Conservation (phyloP, 2,113 vertebrate species). For the Sarotherodon lohbergeri region DNA sequence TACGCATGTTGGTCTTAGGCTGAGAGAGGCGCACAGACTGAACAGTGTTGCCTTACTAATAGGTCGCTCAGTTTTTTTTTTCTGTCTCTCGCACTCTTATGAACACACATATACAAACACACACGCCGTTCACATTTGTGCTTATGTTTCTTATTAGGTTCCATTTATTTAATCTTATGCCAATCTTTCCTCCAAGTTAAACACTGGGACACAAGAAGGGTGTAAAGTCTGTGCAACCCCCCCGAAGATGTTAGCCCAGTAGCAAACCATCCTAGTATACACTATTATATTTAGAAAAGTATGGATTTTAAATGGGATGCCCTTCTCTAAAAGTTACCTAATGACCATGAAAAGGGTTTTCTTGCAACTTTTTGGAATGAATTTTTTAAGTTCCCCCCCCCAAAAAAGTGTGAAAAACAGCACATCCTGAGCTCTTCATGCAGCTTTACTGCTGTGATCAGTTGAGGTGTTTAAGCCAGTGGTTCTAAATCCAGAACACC, state of each 20-base stretch:
- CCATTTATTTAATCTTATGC: constrained; percentile 50
- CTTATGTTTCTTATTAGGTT: constrained; percentile 50
- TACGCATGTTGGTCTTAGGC: constrained; percentile 57
- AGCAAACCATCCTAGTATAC: not conserved
- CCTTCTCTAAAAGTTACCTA: not conserved
- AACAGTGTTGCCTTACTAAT: constrained; percentile 54
- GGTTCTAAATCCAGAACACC: constrained; percentile 46
- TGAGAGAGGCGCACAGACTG: constrained; percentile 32
- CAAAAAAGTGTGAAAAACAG: not conserved
- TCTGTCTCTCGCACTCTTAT: not conserved
- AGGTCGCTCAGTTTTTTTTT: not conserved
- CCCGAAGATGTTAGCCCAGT: not conserved
- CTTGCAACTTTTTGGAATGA: not conserved
- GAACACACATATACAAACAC: not conserved
- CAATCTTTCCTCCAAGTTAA: constrained; percentile 39
- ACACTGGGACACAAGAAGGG: constrained; percentile 13
- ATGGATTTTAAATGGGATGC: not conserved
- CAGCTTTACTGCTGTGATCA: constrained; percentile 23
- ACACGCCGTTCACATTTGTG: constrained; percentile 17
- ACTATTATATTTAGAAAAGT: not conserved
- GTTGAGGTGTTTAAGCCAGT: constrained; percentile 47
- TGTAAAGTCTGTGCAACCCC: not conserved
- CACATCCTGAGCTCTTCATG: constrained; percentile 5
- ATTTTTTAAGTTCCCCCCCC: not conserved
- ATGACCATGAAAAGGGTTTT: not conserved